Evolutionary conservation across 2,797 vertebrate genomes (phyloP).

Genomic region (Sus cebifrons): DNA sequence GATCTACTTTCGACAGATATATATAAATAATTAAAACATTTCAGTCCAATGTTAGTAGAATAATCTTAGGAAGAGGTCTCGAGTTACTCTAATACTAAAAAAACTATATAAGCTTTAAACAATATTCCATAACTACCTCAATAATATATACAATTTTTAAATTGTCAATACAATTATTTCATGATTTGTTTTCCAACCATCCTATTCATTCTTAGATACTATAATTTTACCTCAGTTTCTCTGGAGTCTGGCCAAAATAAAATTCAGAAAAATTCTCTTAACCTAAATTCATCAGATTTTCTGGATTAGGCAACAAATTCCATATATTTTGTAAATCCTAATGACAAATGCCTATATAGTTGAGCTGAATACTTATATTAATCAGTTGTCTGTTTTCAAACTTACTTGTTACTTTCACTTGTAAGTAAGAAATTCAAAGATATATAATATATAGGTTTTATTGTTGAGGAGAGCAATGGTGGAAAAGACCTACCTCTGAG

Average conservation of each 20-base stretch:
- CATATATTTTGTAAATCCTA: slow-evolving; percentile 25
- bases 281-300: not conserved
- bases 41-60: not conserved
- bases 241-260: not conserved
- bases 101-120: not conserved
- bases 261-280: not conserved
- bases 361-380: not conserved
- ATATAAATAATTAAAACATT: slow-evolving; percentile 24
- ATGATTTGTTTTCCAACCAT: not conserved
- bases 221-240: not conserved
- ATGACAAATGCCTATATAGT: not conserved
- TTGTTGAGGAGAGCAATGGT: not conserved
- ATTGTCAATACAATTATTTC: not conserved
- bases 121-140: not conserved
- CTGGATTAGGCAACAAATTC: not conserved
- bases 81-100: not conserved
- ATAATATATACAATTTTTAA: not conserved
- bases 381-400: not conserved
- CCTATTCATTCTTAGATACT: not conserved
- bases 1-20: not conserved
- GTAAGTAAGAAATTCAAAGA: slow-evolving; percentile 1
- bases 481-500: not conserved
- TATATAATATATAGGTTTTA: not conserved
- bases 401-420: not conserved
- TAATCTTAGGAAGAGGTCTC: not conserved